Base-by-base conservation (phyloP, 2,797 vertebrate genomes). In the Brotula barbata region DNA sequence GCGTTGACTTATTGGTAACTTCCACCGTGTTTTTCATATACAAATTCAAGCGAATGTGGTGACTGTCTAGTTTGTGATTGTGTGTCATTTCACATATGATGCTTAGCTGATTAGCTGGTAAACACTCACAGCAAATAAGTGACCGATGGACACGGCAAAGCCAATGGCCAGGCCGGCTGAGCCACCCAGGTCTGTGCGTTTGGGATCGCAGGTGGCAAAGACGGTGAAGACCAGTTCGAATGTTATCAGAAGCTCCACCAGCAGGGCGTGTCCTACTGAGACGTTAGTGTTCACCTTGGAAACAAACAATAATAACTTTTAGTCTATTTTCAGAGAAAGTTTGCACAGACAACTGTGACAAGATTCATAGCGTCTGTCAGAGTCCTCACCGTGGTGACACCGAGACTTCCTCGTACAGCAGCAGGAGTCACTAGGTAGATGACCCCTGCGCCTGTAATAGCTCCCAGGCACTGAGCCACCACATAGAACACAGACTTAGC, bases 211-310 rank as follows among this genome's bases (percentile, higher is more conserved):
- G 78, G 95, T 97, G 85, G 96, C 95, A 54, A 97, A 98, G 76
- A 98, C 89, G 20, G 96, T 96, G 86, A 99, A 96, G 77, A 98
- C 94, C 81, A 99, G 87, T 64, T 96, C 90, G 66, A 98, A 97
- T 2, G 96, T 97, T 87, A 99, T 97, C 68, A 99, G 87, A 77
- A 99, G 59, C 87, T 99, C 96, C 75, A 99, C 94, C 42, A 97
- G 85, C 44, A 98, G 89, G n/a, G 91, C 96, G 0, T 95, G 93
- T 46, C 94, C 95, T 45, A 92, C 82, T 0, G 92, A 93, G 70
- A 99, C 90, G 42, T 88, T 80, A 34, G 84, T 1, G 8, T 95
- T 94, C 63, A 99, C 92, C 96, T 97, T 67, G 67, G 28, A 84
- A 65, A 65, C 1, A 62, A n/a, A 61, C 44, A 15, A 53, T 41